Evolutionary conservation across 2,888 invertebrate species (phyloP), one percentile per base, ranked within the genome.

Genomic region (Pycnomerus fuliginosus): DNA sequence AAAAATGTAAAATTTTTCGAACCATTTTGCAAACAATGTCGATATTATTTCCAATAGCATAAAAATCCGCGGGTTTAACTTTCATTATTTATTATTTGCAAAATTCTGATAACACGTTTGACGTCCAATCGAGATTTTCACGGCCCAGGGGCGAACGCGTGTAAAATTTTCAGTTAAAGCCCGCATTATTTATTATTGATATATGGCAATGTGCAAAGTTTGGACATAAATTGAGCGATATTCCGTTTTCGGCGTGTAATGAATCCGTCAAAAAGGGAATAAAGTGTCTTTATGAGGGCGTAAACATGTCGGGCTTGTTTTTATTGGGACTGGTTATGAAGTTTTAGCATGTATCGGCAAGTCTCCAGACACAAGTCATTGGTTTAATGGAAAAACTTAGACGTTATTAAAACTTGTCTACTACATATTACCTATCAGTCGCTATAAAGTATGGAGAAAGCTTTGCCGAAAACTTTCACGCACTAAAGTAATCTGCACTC

Each of bases 341-440:
- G 50, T 50, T 52, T 31, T 23, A 44, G 31, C 44, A 50, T 53
- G 51, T 56, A 55, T 49, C 53, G 34, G 14, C 28, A 10, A 27
- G 11, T 34, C 34, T 30, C 34, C 15, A 32, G 44, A 37, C 53
- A 56, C 53, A 65, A 64, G 60, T 63, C 62, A 63, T 63, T 57
- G 58, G 52, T 58, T 67, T 68, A 67, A 67, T 68, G 67, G 66
- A 65, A 65, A 68, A 68, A 68, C 64, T 68, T 67, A 58, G 59
- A 60, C 62, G 60, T 20, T 67, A 66, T 65, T 65, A 67, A 63
- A 67, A 67, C 58, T 64, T 64, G 58, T 47, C 53, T 37, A 48
- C 48, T 58, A 61, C 64, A 62, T 62, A 61, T 61, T 62, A 62
- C 57, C 60, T 61, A 62, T 61, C 56, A 56, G 52, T 52, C 55